Percentiles rank a stretch among this genome's conserved stretches.
Conservation (phyloP, 2,888 invertebrate species). For the Leptopilina syphax region DNA sequence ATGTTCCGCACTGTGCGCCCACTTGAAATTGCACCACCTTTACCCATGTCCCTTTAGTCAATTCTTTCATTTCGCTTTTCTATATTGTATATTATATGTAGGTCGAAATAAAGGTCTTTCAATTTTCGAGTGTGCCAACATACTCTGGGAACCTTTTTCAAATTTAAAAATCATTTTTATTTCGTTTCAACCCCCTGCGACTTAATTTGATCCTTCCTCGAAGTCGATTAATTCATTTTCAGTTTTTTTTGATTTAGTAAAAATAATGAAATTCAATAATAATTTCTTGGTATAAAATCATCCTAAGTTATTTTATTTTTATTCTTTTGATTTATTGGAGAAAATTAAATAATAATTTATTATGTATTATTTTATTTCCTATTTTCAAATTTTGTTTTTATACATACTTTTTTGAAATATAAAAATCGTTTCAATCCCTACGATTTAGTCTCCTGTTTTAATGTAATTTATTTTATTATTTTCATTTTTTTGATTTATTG, state of each 20-base stretch:
- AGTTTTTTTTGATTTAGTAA: background rate
- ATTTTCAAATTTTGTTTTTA: too few species aligned
- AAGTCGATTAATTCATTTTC: conserved; percentile 24
- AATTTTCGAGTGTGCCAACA: conserved; percentile 20
- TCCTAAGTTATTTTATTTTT: too few species aligned
- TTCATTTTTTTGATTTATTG: too few species aligned
- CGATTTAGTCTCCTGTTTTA: too few species aligned
- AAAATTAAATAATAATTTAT: too few species aligned
- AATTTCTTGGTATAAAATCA: too few species aligned
- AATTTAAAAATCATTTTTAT: conserved; percentile 21
- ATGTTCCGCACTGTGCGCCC: conserved; percentile 20
- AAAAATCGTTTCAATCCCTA: too few species aligned
- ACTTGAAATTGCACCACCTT: conserved; percentile 9
- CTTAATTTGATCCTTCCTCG: background rate
- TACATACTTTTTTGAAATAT: too few species aligned
- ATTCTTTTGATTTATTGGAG: too few species aligned
- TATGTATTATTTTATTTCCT: too few species aligned
- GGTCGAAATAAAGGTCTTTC: conserved; percentile 30
- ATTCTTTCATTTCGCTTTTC: conserved; percentile 18
- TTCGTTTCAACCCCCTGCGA: background rate
- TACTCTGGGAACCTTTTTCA: conserved; percentile 31
- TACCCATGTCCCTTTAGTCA: background rate
- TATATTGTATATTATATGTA: background rate
- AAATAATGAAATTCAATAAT: too few species aligned
- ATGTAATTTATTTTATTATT: too few species aligned